Evolutionary conservation across 2,113 vertebrate genomes (phyloP), one percentile per base, ranked within the genome.

Genomic region (Hydropotes inermis): DNA sequence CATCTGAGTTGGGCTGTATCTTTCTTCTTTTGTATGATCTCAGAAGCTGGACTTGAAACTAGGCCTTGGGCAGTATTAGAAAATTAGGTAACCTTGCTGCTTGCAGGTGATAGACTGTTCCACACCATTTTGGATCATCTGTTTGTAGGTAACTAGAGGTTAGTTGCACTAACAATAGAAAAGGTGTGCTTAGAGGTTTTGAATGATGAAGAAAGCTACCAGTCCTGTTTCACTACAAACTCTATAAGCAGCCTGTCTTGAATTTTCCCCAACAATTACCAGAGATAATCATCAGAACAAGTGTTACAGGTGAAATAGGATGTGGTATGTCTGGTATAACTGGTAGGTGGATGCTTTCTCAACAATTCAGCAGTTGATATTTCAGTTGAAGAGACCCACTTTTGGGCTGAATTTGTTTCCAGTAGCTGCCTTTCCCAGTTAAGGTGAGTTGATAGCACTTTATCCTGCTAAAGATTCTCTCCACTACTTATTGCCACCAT

Each of bases 21-120:
- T 54, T 89, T 89, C 30, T 89, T 28, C 19, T 87, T 83, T 61
- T 64, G 57, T 93, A 19, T 92, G 60, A 87, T 36, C 33, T 97
- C 64, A 90, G 28, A 89, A 33, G 16, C 84, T 93, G 25, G 21
- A 28, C n/a, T 95, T 95, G 50, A 97, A 92, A 87, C 83, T 45
- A 74, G 79, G 12, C 47, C 16, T 83, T 57, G 9, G n/a, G 45
- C 52, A 87, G 25, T 58, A 74, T 92, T 87, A 57, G 70, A 58
- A 91, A 95, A 82, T 67, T n/a, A 67, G 54, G 21, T 54, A 60
- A 54, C 50, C n/a, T 9, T 21, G 27, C 43, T 52, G n/a, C 13
- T 33, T 81, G 21, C 6, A 74, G n/a, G 43, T 55, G 39, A 74
- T 36, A 33, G 33, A 74, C 58, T 76, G 13, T 13, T 58, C 25